Base-by-base conservation (phyloP, 2,113 vertebrate species). In the Osmerus eperlanus region DNA sequence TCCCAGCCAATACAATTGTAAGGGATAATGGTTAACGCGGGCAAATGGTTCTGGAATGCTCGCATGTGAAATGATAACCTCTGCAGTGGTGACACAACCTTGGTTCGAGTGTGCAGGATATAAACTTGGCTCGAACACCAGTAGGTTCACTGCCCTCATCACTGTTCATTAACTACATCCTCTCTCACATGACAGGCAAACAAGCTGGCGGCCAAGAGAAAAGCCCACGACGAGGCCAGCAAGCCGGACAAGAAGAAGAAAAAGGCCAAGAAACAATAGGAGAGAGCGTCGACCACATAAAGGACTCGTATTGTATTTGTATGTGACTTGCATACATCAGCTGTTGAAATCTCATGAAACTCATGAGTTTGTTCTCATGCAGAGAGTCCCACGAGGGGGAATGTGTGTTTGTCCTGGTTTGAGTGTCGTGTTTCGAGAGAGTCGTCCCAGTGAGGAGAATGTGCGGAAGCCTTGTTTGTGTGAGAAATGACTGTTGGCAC, bases 191-290 rank as follows among this genome's bases (percentile, higher is more conserved):
- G 16, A 47, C 87, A 99, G 97, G 96, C 93, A 0, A 99, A 96
- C 85, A 98, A 98, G 80, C 91, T 99, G 0, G 88, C 95, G 0
- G 92, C 93, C 0, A 99, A 99, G 88, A 94, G 97, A 76, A 98
- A 98, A 83, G 95, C 95, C 53, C 91, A 96, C 0, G 96, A 99
- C 0, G 91, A 93, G 0, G 87, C 92, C 0, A 23, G 88, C 53
- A 96, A 91, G 75, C 78, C 91, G 6, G 91, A 94, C 82, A 95
- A 93, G 78, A 99, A 95, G 83, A 95, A 92, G 84, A 91, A 92
- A 83, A 91, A 93, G 81, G 80, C 83, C 84, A 0, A 83, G 86
- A 80, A 81, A 80, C 56, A 88, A 25, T 81, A 53, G 3, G 51
- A 2, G 6, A 29, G 15, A 5, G 0, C 19, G 5, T 36, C 16